Evolutionary conservation across 2,888 invertebrate species (phyloP).

Genomic region (Lepidochrysops patricia): DNA sequence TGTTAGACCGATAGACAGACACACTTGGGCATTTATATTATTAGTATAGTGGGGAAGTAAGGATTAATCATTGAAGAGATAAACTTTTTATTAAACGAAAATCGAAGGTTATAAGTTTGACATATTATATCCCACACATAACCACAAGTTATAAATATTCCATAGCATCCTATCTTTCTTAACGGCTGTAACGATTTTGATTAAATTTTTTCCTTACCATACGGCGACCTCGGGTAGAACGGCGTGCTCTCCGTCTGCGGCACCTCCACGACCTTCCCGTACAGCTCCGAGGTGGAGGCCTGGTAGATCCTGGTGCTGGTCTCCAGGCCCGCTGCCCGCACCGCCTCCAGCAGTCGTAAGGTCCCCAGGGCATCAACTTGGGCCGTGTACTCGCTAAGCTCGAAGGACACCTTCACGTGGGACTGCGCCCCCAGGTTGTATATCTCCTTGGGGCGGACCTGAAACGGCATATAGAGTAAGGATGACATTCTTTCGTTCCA

Average conservation of each 20-base stretch:
- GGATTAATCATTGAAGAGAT: too few species aligned
- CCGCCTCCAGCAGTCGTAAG: conserved; percentile 91
- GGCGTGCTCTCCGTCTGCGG: conserved; percentile 96
- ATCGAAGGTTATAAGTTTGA: too few species aligned
- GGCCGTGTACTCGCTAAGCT: conserved; percentile 98
- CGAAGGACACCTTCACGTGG: conserved; percentile 99
- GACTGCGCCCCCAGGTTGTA: conserved; percentile 99
- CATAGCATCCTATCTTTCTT: too few species aligned
- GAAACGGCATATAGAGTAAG: conserved; percentile 19
- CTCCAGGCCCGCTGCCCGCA: conserved; percentile 89
- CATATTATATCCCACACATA: too few species aligned
- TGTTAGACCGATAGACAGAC: too few species aligned
- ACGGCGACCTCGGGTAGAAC: conserved; percentile 96
- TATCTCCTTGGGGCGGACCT: conserved; percentile 89
- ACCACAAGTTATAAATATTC: too few species aligned
- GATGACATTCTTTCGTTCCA: too few species aligned
- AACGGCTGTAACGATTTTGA: too few species aligned
- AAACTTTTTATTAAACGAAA: too few species aligned
- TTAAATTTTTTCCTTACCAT: conserved; percentile 81
- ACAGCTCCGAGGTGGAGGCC: conserved; percentile 96
- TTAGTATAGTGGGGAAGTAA: too few species aligned
- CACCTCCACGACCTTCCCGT: conserved; percentile 93
- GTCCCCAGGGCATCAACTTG: conserved; percentile 98
- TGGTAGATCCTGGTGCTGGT: conserved; percentile 91
- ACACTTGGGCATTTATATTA: too few species aligned